Evolutionary conservation across 2,113 vertebrate species (phyloP), one percentile per base, ranked within the genome.

Genomic region (Salvator merianae): DNA sequence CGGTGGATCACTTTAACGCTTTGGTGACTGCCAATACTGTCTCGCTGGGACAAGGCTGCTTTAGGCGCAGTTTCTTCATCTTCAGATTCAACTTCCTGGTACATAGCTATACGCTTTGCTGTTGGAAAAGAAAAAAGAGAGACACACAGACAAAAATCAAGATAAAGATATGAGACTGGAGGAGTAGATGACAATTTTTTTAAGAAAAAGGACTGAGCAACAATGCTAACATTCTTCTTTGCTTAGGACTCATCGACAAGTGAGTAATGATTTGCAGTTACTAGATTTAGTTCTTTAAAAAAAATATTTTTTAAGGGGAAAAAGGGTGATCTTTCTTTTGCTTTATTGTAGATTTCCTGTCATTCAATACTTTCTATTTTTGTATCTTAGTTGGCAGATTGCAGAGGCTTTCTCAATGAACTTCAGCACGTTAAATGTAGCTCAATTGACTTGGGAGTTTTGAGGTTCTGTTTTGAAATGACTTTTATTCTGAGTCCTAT

Each of bases 1-100:
- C 97, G 96, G 92, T 97, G 95, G 12, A 96, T 86, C 26, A 96
- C 91, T 12, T 97, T 97, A 90, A 96, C 85, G 24, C 97, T 98
- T 85, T 98, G 97, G 84, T 98, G 97, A 93, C 98, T 98, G 59
- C 95, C 90, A 6, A 96, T 93, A 16, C 98, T 99, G 89, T 98
- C 95, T 9, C 97, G 94, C 22, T 96, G 95, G 34, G 98, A 96
- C 43, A 97, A 87, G 0, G 95, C 96, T 28, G 94, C 94, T 62
- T 94, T 97, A 66, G 98, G 95, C 2, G 77, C 90, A 7, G 90
- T 93, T 47, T 99, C 98, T 0, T 99, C 98, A 83, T 99, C 99
- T 81, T 99, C 99, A 0, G 97, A 98, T 82, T 99, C 99, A 36
- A 95, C 91, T 89, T 99, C 99, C 91, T 99, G 98, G 94, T 99